Evolutionary conservation across 2,888 invertebrate species (phyloP).

Genomic region (Eupeodes latifasciatus): DNA sequence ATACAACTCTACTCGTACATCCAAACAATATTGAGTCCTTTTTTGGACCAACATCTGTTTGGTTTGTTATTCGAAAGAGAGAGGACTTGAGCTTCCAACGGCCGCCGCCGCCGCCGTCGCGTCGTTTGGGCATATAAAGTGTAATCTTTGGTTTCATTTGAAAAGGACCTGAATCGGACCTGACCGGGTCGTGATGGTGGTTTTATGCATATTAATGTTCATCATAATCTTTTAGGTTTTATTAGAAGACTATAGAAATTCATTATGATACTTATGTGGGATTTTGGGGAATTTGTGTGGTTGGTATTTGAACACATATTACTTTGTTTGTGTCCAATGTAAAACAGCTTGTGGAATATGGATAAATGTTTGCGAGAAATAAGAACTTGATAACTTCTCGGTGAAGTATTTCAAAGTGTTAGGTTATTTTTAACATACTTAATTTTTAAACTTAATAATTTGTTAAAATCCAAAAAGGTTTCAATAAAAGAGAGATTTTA

Average conservation of each 20-base stretch:
- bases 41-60: conserved; percentile 62
- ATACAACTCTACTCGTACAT: too few relatives aligned
- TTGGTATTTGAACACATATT: conserved; percentile 45
- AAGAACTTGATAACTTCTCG: background rate
- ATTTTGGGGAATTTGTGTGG: conserved; percentile 69
- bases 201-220: conserved; percentile 73
- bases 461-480: too few relatives aligned
- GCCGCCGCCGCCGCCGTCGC: too few relatives aligned
- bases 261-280: conserved; percentile 68
- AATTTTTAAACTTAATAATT: too few relatives aligned
- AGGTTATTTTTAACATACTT: background rate
- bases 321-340: conserved; percentile 1
- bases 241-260: conserved; percentile 61
- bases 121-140: background rate
- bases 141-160: conserved; percentile 59
- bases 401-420: background rate
- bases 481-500: too few relatives aligned
- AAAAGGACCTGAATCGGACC: conserved; percentile 34
- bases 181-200: conserved; percentile 32
- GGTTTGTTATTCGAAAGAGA: conserved; percentile 9
- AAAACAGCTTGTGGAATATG: background rate
- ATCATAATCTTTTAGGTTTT: conserved; percentile 75
- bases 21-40: conserved; percentile 41
- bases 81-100: background rate
- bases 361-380: background rate